Percentiles rank a stretch among this genome's conserved stretches.
Conservation (phyloP, 2,888 invertebrate species). For the Drosophila acutilabella region DNA sequence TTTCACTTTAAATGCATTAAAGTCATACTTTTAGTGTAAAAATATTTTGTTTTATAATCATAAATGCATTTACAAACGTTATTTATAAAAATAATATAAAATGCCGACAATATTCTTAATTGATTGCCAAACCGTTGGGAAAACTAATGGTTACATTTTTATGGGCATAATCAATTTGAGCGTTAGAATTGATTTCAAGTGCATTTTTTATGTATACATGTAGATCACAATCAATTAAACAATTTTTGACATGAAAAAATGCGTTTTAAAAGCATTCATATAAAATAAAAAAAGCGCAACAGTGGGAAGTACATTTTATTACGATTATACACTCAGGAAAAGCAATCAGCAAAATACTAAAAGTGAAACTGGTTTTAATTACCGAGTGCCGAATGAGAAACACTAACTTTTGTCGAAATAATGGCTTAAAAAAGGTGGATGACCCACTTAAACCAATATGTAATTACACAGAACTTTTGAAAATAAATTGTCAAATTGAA, state of each 20-base stretch:
- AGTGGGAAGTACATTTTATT: slow-evolving; percentile 4
- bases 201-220: not conserved
- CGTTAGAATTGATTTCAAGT: not conserved
- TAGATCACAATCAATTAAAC: slow-evolving; percentile 2
- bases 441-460: not conserved
- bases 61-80: not conserved
- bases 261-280: not conserved
- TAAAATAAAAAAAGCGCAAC: not conserved
- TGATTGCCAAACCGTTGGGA: slow-evolving; percentile 1
- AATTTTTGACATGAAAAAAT: slow-evolving; percentile 1
- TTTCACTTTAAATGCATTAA: not conserved
- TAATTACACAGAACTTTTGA: not conserved
- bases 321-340: slow-evolving; percentile 5
- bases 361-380: slow-evolving; percentile 16
- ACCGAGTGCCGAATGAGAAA: not conserved
- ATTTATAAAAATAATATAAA: not conserved
- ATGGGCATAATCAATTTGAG: slow-evolving; percentile 7
- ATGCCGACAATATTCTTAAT: not conserved
- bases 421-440: not conserved
- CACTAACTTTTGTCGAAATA: not conserved
- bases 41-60: not conserved
- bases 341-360: not conserved
- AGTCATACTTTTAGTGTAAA: not conserved
- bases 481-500: slow-evolving; percentile 4
- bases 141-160: not conserved